phyloP scores from a whole-genome alignment of 2,888 invertebrate genomes.

The Ecliptopera silaceata region DNA sequence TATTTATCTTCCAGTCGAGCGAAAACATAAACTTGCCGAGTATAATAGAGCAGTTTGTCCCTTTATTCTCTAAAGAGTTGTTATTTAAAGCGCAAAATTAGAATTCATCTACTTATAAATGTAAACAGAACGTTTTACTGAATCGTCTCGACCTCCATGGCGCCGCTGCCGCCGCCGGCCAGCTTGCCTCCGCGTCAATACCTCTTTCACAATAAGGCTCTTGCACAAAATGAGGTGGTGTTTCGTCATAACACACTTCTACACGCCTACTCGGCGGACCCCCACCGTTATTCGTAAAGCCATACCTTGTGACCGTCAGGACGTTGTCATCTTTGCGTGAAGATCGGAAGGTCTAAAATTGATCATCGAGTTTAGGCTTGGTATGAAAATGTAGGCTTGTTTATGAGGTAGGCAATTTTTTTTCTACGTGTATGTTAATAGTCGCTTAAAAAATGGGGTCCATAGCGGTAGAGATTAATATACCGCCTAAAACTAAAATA shows the following conservation, averaged over 20 bases:
- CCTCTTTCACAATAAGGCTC: conserved; percentile 73
- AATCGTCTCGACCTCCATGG: conserved; percentile 55
- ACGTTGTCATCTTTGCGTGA: conserved; percentile 30
- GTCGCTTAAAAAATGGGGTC: too few species aligned
- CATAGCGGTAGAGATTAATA: too few species aligned
- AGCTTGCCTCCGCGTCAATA: conserved; percentile 64
- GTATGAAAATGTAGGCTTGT: conserved; percentile 21
- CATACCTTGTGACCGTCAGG: conserved; percentile 32
- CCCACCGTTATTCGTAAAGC: conserved; percentile 51
- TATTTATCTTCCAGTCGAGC: conserved; percentile 15
- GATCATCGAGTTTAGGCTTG: conserved; percentile 9
- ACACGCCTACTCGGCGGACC: conserved; percentile 66
- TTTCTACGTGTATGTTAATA: too few species aligned
- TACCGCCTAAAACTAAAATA: too few species aligned
- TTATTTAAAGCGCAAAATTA: conserved; percentile 24
- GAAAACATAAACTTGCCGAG: background rate
- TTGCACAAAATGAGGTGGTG: conserved; percentile 71
- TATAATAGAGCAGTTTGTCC: conserved; percentile 9
- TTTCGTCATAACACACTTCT: conserved; percentile 73
- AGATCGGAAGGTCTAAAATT: conserved; percentile 29
- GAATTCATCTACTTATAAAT: conserved; percentile 35
- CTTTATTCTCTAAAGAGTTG: conserved; percentile 3
- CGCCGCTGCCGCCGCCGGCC: conserved; percentile 43
- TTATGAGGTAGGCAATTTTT: conserved; percentile 15
- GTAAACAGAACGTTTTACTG: conserved; percentile 41